phyloP scores from a whole-genome alignment of 2,888 invertebrate genomes.

The Stenodera caucasica region DNA sequence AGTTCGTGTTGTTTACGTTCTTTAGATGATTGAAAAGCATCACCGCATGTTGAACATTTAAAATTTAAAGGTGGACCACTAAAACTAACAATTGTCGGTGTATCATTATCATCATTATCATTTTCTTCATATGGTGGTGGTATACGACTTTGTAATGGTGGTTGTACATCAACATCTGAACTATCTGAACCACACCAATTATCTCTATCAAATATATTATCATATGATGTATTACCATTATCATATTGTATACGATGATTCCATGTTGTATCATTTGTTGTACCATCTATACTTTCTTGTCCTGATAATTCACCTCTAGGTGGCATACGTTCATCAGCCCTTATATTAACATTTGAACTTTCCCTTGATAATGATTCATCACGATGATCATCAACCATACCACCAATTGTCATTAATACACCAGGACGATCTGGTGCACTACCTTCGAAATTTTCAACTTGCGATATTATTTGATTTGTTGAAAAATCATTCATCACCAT shows the following conservation, averaged over 20 bases:
- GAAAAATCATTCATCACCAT: constrained; percentile 52
- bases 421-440: constrained; percentile 42
- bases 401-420: constrained; percentile 51
- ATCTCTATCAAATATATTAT: constrained; percentile 69
- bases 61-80: constrained; percentile 55
- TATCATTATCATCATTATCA: constrained; percentile 37
- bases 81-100: constrained; percentile 48
- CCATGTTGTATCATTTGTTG: constrained; percentile 72
- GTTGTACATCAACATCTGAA: constrained; percentile 57
- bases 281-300: constrained; percentile 80
- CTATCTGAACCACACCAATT: constrained; percentile 70
- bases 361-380: constrained; percentile 52
- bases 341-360: constrained; percentile 74
- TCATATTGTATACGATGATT: constrained; percentile 69
- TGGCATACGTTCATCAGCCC: constrained; percentile 86
- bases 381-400: constrained; percentile 42
- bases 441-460: constrained; percentile 49
- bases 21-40: constrained; percentile 63
- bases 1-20: constrained; percentile 66
- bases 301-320: constrained; percentile 84
- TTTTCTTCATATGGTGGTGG: constrained; percentile 41
- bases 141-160: constrained; percentile 53
- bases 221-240: constrained; percentile 59
- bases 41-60: constrained; percentile 63
- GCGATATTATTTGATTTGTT: constrained; percentile 46